These are phyloP conservation scores for Agrotis exclamationis DNA, from an alignment of 2,888 invertebrate genomes.

Conservation along the genomic window DNA sequence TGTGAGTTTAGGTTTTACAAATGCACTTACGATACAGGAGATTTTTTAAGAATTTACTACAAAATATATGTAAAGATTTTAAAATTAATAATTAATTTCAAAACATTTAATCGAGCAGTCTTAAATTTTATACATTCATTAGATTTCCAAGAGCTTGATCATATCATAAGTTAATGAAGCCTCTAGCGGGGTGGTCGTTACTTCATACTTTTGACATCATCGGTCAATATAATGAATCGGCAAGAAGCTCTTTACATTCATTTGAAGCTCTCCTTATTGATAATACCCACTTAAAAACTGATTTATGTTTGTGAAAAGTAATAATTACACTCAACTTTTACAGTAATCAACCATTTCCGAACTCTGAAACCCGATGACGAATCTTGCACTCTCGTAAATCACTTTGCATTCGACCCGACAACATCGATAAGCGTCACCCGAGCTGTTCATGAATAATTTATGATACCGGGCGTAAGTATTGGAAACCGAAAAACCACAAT, in stretches of 20 bases:
- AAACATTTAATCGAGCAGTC: no score
- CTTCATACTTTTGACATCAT: not conserved
- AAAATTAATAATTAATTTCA: no score
- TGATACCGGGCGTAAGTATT: slow-evolving; percentile 63
- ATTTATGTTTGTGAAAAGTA: not conserved
- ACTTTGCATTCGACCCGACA: slow-evolving; percentile 68
- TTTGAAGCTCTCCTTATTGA: not conserved
- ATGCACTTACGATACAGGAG: no score
- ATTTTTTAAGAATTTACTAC: no score
- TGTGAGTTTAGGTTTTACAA: no score
- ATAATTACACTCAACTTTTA: no score
- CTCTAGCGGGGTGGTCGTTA: not conserved
- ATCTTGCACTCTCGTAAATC: slow-evolving; percentile 67
- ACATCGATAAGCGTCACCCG: slow-evolving; percentile 75
- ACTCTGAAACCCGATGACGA: slow-evolving; percentile 35
- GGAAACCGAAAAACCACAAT: slow-evolving; percentile 63
- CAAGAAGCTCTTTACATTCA: not conserved
- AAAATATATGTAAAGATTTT: no score
- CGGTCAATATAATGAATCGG: not conserved
- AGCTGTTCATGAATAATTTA: slow-evolving; percentile 76
- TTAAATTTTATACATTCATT: no score
- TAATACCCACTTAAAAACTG: not conserved
- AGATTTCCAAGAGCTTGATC: no score
- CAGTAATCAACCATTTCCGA: not conserved
- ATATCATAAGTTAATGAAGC: no score